Evolutionary conservation across 2,888 invertebrate species (phyloP), one percentile per base, ranked within the genome.

Genomic region (Tethea ocularis): DNA sequence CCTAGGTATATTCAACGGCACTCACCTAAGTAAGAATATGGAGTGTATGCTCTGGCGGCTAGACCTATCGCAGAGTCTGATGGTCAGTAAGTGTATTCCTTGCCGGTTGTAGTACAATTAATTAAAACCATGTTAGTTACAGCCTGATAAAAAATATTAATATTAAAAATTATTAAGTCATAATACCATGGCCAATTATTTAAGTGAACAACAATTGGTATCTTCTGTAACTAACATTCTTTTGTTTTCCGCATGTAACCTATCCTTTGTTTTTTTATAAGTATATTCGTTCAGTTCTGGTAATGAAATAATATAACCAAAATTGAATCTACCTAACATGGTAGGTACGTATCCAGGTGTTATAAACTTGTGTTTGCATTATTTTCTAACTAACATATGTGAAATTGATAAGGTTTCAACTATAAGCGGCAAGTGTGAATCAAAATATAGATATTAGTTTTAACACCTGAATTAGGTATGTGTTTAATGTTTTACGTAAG

Each of bases 401-500:
- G 56, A 69, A 59, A 65, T 69, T 62, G 65, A 67, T 71, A 63
- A 63, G 63, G 65, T 64, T 69, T 66, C 69, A 67, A 61, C 73
- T 69, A 23, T 72, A 72, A 57, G 66, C 66, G 69, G 74, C 57
- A 65, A 61, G 83, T 82, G 83, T 77, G 73, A 84, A 84, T 76
- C 72, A 70, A 68, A 75, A 70, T 65, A 70, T 84, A 80, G 33
- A 54, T 54, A 22, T 54, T 85, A 13, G 2, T 84, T 80, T 87
- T 88, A 71, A 81, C 88, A 84, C 84, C 75, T 82, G 69, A 72
- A 64, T 69, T 82, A 26, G 26, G 26, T 26, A 72, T 84, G 84
- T 85, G 75, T 75, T 71, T 70, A 80, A 75, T 72, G 72, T 71
- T 82, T 82, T 75, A 76, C 74, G 75, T 78, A 75, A 75, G 71